Conservation (phyloP, 2,797 vertebrate genomes). For the Todus mexicanus region DNA sequence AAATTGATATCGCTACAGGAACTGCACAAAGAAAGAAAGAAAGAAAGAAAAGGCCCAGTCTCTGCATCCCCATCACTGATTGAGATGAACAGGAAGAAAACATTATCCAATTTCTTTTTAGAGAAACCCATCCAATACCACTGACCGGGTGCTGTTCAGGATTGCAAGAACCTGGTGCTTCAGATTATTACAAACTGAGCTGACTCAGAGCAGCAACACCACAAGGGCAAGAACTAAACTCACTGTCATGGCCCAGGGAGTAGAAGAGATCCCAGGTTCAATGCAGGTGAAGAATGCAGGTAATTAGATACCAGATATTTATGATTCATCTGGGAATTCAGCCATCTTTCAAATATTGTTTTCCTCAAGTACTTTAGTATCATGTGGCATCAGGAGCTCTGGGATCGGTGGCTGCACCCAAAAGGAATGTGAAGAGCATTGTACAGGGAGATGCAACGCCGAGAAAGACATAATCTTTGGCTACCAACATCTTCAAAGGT, state of each 20-base stretch:
- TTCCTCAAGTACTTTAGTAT: background rate
- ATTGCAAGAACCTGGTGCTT: background rate
- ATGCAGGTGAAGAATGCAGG: background rate
- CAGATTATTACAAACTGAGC: background rate
- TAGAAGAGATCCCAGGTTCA: background rate
- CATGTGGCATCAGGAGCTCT: background rate
- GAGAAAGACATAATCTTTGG: background rate
- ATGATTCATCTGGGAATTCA: background rate
- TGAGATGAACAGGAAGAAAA: background rate
- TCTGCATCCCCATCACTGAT: background rate
- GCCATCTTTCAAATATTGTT: background rate
- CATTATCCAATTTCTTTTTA: background rate
- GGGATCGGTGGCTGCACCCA: background rate
- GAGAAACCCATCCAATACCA: background rate
- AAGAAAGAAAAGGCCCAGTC: background rate
- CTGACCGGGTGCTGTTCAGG: background rate
- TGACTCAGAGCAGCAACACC: background rate
- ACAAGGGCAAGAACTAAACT: background rate
- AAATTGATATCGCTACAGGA: background rate
- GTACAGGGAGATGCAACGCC: background rate
- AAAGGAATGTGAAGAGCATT: background rate
- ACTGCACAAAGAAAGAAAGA: background rate
- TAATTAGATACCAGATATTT: background rate
- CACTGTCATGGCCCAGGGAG: background rate
- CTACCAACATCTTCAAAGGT: fast-evolving